A percentile compares a stretch with the other conserved stretches of the same genome.
Evolutionary conservation across 2,797 vertebrate genomes (phyloP).

Genomic region (Bradypodion pumilum): DNA sequence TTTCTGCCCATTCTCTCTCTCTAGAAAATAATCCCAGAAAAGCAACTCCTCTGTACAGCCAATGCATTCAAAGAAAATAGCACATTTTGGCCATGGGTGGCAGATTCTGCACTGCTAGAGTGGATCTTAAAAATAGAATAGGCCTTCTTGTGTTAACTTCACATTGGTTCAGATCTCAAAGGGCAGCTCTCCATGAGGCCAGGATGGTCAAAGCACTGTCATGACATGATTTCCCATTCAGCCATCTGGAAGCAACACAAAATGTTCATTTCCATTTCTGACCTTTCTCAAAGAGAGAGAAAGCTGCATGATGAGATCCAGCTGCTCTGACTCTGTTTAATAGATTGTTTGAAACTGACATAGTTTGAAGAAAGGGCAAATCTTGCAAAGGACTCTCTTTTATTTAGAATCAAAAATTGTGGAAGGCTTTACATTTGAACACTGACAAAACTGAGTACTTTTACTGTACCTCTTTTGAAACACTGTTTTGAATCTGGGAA

Average conservation of each 20-base stretch:
- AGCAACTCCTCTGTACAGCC: background rate
- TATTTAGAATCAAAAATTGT: conserved; percentile 22
- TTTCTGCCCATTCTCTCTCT: background rate
- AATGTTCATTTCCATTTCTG: conserved; percentile 44
- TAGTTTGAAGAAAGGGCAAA: conserved; percentile 18
- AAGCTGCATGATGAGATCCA: conserved; percentile 35
- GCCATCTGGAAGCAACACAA: conserved; percentile 36
- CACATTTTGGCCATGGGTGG: conserved; percentile 4
- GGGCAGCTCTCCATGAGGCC: conserved; percentile 14
- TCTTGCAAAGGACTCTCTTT: conserved; percentile 31
- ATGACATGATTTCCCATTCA: conserved; percentile 21
- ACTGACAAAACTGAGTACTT: conserved; percentile 9
- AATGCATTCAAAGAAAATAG: background rate
- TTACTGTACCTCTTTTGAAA: conserved; percentile 3
- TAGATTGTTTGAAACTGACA: conserved; percentile 36
- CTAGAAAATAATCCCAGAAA: conserved; percentile 5
- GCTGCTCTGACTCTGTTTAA: conserved; percentile 40
- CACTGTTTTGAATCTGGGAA: background rate
- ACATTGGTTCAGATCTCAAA: conserved; percentile 28
- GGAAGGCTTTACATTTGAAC: conserved; percentile 22
- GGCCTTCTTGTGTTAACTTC: background rate
- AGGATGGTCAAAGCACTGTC: conserved; percentile 18
- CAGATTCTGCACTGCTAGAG: background rate
- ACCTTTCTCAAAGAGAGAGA: conserved; percentile 38
- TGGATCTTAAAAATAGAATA: conserved; percentile 16